These are phyloP conservation scores for Lissocephala sabroskyi DNA, from an alignment of 2,888 invertebrate genomes.

Conservation along the genomic window DNA sequence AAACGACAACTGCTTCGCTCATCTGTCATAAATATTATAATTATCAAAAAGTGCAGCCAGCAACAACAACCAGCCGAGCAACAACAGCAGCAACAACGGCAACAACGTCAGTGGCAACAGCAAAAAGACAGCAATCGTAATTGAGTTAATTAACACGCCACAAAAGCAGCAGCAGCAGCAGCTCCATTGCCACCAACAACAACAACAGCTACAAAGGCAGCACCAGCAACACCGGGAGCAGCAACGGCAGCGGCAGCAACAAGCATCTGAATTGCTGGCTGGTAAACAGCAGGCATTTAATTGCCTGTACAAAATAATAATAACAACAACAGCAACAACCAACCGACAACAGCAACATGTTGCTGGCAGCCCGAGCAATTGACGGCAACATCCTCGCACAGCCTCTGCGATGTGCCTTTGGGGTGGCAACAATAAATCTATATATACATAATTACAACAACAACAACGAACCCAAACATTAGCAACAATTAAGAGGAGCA, in stretches of 20 bases:
- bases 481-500: slow-evolving; percentile 1
- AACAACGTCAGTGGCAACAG: too few relatives aligned
- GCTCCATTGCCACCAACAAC: background rate
- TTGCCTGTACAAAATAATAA: slow-evolving; percentile 56
- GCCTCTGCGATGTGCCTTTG: slow-evolving; percentile 1
- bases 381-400: slow-evolving; percentile 9
- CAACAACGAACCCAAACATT: slow-evolving; percentile 4
- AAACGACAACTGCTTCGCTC: slow-evolving; percentile 43
- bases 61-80: slow-evolving; percentile 23
- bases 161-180: slow-evolving; percentile 44
- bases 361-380: slow-evolving; percentile 8
- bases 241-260: slow-evolving; percentile 10
- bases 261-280: too few relatives aligned
- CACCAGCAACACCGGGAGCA: background rate
- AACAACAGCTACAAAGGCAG: too few relatives aligned
- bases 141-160: slow-evolving; percentile 64
- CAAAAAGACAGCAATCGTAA: slow-evolving; percentile 62
- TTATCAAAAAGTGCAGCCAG: slow-evolving; percentile 59
- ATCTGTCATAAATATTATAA: slow-evolving; percentile 65
- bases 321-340: slow-evolving; percentile 25
- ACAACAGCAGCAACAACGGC: slow-evolving; percentile 14
- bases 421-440: background rate
- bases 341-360: slow-evolving; percentile 33
- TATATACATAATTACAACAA: background rate
- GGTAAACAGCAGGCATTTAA: slow-evolving; percentile 51